Conservation (phyloP, 2,888 invertebrate species). For the Cremastinae sp. region DNA sequence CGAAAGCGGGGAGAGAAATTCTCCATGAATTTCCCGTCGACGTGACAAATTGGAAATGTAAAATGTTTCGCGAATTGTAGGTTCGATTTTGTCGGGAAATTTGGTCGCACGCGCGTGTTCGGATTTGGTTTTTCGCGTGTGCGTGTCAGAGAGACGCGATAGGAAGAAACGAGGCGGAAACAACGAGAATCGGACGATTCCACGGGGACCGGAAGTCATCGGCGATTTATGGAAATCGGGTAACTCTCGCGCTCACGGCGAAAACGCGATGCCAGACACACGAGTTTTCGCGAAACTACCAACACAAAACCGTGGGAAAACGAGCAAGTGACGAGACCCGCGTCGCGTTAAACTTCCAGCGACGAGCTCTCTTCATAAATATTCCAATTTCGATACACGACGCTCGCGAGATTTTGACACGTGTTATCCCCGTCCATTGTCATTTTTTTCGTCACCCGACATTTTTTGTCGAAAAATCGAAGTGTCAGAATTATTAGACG, state of each 20-base stretch:
- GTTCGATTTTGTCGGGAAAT: conserved; percentile 9
- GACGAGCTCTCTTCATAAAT: neutral
- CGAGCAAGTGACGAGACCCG: neutral
- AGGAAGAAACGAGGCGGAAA: conserved; percentile 13
- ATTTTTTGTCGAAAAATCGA: no score
- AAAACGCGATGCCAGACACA: conserved; percentile 40
- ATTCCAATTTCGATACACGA: neutral
- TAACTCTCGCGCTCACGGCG: conserved; percentile 51
- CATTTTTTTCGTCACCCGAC: no score
- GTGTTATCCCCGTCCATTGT: no score
- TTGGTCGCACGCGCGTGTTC: neutral
- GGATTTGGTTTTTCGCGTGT: neutral
- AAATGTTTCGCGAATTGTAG: neutral
- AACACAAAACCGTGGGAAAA: no score
- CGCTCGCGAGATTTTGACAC: no score
- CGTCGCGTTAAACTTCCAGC: neutral
- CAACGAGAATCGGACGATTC: conserved; percentile 18
- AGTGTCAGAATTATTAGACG: neutral
- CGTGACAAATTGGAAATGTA: conserved; percentile 9
- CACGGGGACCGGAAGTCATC: conserved; percentile 56
- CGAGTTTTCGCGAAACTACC: no score
- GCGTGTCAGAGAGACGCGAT: neutral
- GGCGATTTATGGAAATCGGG: conserved; percentile 61
- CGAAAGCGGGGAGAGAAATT: neutral
- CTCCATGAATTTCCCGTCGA: neutral